phyloP scores from a whole-genome alignment of 30 jellyfish, hydroid and myxozoan genomes.

The Hydractinia echinata region DNA sequence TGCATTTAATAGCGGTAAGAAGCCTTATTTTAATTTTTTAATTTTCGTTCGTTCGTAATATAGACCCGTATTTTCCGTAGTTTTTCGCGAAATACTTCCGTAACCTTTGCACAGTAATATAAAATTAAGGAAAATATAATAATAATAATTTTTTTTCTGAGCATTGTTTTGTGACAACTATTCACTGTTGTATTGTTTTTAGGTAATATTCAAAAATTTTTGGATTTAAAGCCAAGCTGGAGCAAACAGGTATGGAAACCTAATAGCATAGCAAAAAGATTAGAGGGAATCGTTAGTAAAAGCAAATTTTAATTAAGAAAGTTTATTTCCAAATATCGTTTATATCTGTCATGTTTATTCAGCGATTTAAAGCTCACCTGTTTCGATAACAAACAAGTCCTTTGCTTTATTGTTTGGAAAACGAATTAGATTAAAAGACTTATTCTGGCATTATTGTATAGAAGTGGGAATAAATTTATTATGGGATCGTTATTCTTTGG shows the following conservation, averaged over 20 bases:
- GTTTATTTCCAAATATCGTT: too few relatives aligned
- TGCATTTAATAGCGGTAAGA: constrained; percentile 86
- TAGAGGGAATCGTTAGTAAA: neutral
- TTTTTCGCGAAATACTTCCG: neutral
- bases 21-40: neutral
- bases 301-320: too few relatives aligned
- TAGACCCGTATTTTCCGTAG: neutral
- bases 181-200: constrained; percentile 2
- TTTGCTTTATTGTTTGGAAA: too few relatives aligned
- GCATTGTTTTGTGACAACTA: too few relatives aligned
- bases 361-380: too few relatives aligned
- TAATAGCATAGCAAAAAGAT: neutral
- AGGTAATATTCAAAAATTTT: constrained; percentile 67
- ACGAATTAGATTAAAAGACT: too few relatives aligned
- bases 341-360: too few relatives aligned
- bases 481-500: too few relatives aligned
- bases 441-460: too few relatives aligned
- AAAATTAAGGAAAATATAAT: neutral
- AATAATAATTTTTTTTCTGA: neutral
- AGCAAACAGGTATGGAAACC: constrained; percentile 50
- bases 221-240: constrained; percentile 64
- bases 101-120: neutral
- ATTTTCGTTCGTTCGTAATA: neutral
- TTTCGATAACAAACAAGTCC: too few relatives aligned
- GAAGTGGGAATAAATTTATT: too few relatives aligned